These are phyloP conservation scores for Hesperophylax magnus DNA, from an alignment of 1,140 invertebrate species.

Conservation along the genomic window DNA sequence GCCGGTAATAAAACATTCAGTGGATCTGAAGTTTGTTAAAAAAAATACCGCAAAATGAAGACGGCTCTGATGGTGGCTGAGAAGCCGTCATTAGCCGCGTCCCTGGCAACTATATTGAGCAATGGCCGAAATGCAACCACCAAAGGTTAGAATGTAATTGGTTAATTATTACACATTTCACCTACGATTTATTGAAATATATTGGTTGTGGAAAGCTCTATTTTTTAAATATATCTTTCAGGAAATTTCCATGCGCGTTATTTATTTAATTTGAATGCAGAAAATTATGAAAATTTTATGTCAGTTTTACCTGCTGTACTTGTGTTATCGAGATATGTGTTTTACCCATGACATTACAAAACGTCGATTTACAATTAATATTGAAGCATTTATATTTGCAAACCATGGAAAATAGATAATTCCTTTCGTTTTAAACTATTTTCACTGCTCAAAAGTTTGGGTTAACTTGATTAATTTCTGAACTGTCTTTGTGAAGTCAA, in stretches of 20 bases:
- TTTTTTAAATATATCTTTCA: no score
- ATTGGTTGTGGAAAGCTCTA: no score
- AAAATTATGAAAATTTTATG: not conserved
- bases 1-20: constrained; percentile 19
- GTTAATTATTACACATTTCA: not conserved
- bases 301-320: not conserved
- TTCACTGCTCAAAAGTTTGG: not conserved
- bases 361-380: no score
- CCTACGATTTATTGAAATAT: not conserved
- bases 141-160: constrained; percentile 77
- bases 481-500: not conserved
- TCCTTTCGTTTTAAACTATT: not conserved
- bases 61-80: constrained; percentile 99
- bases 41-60: constrained; percentile 77
- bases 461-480: no score
- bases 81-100: constrained; percentile 97
- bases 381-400: no score
- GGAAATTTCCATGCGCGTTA: no score
- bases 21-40: constrained; percentile 14
- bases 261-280: no score
- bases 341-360: no score
- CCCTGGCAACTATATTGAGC: constrained; percentile 95
- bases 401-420: not conserved
- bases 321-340: not conserved
- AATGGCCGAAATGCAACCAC: constrained; percentile 85